A percentile compares a stretch with the other conserved stretches of the same genome.
These are phyloP conservation scores for Eidolon helvum DNA, from an alignment of 2,113 vertebrate genomes.

Conservation along the genomic window DNA sequence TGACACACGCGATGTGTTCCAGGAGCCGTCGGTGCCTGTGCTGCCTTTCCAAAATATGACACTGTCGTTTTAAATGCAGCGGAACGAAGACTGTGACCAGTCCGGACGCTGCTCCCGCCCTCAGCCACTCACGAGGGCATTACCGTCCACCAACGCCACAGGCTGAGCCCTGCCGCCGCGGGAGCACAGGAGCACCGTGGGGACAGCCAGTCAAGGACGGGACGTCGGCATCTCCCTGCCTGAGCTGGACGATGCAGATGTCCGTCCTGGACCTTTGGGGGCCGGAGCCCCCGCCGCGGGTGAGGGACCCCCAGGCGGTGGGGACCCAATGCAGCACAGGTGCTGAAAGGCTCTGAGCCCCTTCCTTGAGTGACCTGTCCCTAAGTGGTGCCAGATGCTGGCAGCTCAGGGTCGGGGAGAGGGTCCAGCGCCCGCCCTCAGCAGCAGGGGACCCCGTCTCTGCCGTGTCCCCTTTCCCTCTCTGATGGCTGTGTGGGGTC, in stretches of 20 bases:
- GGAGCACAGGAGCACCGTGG: rapidly evolving
- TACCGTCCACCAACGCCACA: background rate
- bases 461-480: background rate
- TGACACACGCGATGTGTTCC: rapidly evolving
- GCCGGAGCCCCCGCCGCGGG: background rate
- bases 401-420: background rate
- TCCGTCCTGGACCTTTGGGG: background rate
- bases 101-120: rapidly evolving
- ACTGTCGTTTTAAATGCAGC: background rate
- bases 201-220: no score
- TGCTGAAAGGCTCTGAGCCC: background rate
- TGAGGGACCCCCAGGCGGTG: no score
- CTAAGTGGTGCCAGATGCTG: background rate
- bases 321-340: background rate
- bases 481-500: background rate
- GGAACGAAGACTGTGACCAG: background rate
- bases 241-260: background rate
- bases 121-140: rapidly evolving
- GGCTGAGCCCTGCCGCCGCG: background rate
- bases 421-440: no score
- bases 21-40: background rate
- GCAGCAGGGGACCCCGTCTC: background rate
- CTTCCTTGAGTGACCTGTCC: background rate
- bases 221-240: background rate
- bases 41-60: background rate